These are phyloP conservation scores for Lethenteron camtschaticum DNA, from an alignment of 2,113 vertebrate genomes.

Conservation along the genomic window DNA sequence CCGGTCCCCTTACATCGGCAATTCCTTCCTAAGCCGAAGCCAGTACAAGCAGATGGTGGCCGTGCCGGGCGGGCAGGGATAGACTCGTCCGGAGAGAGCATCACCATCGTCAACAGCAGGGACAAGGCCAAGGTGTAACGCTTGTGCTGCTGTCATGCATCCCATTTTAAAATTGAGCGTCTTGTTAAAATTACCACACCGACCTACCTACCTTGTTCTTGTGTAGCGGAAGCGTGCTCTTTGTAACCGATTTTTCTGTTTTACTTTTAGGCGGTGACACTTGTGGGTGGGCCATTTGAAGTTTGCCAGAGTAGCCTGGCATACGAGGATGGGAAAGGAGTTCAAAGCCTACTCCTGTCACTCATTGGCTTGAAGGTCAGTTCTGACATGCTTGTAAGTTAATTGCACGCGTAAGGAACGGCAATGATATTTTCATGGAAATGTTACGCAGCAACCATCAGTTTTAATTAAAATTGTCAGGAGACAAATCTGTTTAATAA, in stretches of 20 bases:
- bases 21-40: conserved; percentile 56
- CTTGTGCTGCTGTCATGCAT: background rate
- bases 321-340: conserved; percentile 32
- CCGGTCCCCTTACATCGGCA: conserved; percentile 64
- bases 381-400: background rate
- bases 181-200: background rate
- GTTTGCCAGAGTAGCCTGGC: conserved; percentile 58
- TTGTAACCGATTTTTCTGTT: background rate
- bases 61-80: conserved; percentile 79
- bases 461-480: no score
- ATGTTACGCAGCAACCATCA: no score
- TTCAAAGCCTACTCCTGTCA: conserved; percentile 53
- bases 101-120: conserved; percentile 64
- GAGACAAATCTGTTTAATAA: no score
- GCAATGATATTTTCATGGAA: no score
- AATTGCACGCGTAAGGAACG: no score
- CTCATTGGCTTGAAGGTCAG: conserved; percentile 62
- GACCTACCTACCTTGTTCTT: background rate
- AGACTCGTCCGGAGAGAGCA: conserved; percentile 58
- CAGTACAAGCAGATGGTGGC: conserved; percentile 94
- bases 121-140: conserved; percentile 21
- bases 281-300: conserved; percentile 52
- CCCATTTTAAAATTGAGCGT: background rate
- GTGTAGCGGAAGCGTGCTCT: background rate
- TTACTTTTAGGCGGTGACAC: conserved; percentile 29